Evolutionary conservation across 2,797 vertebrate species (phyloP).

Genomic region (Furcifer pardalis): DNA sequence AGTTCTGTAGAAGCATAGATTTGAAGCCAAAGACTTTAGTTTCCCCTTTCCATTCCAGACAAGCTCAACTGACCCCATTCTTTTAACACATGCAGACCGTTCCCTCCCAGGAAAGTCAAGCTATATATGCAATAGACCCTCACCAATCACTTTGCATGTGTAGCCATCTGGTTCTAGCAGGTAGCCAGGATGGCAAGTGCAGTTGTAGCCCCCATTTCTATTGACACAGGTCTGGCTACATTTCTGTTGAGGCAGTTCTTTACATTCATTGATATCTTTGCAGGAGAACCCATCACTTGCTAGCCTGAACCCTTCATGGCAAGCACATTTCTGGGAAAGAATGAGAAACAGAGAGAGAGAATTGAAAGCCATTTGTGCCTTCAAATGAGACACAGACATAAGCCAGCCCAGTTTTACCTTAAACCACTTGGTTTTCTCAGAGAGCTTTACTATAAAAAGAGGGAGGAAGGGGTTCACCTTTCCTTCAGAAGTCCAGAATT

Average conservation of each 20-base stretch:
- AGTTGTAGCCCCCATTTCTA: conserved; percentile 81
- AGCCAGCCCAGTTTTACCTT: neutral
- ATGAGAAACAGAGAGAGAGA: neutral
- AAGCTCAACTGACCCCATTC: neutral
- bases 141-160: conserved; percentile 87
- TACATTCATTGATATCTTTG: conserved; percentile 86
- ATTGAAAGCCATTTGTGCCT: too few species aligned
- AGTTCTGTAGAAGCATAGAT: too few species aligned
- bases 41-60: neutral
- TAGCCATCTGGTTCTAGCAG: conserved; percentile 82
- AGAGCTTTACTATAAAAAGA: too few species aligned
- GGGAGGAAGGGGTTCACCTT: too few species aligned
- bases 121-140: neutral
- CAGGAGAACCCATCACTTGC: conserved; percentile 72
- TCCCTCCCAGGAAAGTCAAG: neutral
- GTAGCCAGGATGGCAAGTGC: conserved; percentile 81
- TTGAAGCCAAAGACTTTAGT: neutral
- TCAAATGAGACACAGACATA: too few species aligned
- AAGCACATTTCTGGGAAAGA: conserved; percentile 80
- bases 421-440: neutral
- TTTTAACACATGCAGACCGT: neutral
- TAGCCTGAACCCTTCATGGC: conserved; percentile 77
- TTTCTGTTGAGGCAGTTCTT: neutral
- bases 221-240: conserved; percentile 91
- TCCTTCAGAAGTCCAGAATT: neutral